A percentile compares a stretch with the other conserved stretches of the same genome.
phyloP scores from a whole-genome alignment of 2,113 vertebrate species.

The Lycaon pictus region DNA sequence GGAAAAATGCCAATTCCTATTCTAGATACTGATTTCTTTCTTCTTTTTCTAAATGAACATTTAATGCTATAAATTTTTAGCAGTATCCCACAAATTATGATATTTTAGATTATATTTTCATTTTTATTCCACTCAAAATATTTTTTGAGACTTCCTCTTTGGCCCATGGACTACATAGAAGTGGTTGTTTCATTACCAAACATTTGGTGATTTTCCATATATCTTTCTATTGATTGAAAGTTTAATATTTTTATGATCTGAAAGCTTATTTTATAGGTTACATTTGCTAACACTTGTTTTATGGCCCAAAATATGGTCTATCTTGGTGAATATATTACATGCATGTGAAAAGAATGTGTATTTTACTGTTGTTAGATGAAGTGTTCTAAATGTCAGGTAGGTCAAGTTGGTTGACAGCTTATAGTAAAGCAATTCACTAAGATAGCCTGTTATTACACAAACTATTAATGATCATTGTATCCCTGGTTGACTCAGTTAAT shows the following conservation, averaged over 20 bases:
- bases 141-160: neutral
- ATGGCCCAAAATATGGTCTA: neutral
- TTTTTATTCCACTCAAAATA: neutral
- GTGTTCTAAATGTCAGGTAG: neutral
- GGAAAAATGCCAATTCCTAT: neutral
- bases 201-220: neutral
- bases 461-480: neutral
- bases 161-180: neutral
- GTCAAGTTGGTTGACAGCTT: neutral
- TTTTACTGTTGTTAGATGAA: neutral
- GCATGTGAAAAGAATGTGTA: neutral
- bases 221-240: neutral
- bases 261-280: neutral
- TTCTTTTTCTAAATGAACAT: neutral
- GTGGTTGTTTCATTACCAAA: neutral
- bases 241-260: neutral
- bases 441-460: neutral
- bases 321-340: neutral
- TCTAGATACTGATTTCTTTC: neutral
- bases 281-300: slow-evolving; percentile 31
- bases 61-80: neutral
- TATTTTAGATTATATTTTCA: neutral
- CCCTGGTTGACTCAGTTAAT: neutral
- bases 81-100: neutral
- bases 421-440: neutral